A percentile compares a stretch with the other conserved stretches of the same genome.
Evolutionary conservation across 1,140 invertebrate genomes (phyloP).

Genomic region (Procambarus virginalis): DNA sequence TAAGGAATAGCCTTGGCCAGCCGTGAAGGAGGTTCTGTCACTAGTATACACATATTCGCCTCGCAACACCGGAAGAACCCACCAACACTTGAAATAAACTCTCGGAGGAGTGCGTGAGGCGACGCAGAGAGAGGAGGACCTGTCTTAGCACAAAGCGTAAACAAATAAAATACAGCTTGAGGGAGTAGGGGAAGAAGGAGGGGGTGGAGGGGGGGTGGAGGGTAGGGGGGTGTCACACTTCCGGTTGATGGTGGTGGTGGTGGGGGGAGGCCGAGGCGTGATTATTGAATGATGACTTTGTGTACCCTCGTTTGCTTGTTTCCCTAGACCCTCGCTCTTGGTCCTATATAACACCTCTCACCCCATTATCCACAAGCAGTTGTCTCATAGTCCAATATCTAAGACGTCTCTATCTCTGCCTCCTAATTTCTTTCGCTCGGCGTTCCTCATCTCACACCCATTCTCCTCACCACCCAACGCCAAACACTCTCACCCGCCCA

Average conservation of each 20-base stretch:
- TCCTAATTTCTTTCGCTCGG: too few relatives aligned
- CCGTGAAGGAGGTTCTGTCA: neutral
- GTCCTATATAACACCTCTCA: too few relatives aligned
- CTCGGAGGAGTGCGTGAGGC: neutral
- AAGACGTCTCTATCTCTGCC: too few relatives aligned
- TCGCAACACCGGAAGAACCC: neutral
- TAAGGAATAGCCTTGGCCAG: neutral
- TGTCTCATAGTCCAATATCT: too few relatives aligned
- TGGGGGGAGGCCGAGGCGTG: neutral
- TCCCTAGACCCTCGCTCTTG: too few relatives aligned
- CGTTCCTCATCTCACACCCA: too few relatives aligned
- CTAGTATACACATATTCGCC: neutral
- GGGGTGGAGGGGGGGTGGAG: neutral
- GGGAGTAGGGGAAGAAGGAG: constrained; percentile 21
- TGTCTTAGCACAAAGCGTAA: constrained; percentile 41
- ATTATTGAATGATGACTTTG: neutral
- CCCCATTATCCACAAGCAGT: too few relatives aligned
- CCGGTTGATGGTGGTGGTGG: neutral
- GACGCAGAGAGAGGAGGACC: neutral
- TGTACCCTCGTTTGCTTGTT: too few relatives aligned
- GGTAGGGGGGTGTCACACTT: constrained; percentile 3
- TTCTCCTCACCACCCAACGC: too few relatives aligned
- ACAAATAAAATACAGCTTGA: constrained; percentile 54
- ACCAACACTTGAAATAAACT: neutral
- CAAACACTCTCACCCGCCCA: too few relatives aligned